Evolutionary conservation across 2,797 vertebrate genomes (phyloP).

Genomic region (Rhabdomys pumilio): DNA sequence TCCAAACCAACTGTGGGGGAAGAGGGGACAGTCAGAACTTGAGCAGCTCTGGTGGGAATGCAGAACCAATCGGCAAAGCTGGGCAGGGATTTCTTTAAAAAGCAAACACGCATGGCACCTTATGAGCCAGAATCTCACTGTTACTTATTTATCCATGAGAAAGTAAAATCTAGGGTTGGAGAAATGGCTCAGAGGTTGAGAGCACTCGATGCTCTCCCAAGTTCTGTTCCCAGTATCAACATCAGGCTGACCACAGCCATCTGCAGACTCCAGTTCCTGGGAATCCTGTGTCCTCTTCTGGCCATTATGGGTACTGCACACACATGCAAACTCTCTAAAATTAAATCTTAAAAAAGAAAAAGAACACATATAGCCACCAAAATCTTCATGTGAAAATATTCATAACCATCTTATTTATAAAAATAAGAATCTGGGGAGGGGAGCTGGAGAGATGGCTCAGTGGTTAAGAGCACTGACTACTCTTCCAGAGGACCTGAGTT

Average conservation of each 20-base stretch:
- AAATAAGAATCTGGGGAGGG: not conserved
- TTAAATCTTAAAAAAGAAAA: not conserved
- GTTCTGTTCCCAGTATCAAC: not conserved
- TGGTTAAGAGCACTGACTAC: not conserved
- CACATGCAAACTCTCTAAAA: no score
- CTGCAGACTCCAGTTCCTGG: not conserved
- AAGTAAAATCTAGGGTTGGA: not conserved
- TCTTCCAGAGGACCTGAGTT: not conserved
- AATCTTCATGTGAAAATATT: not conserved
- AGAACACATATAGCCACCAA: not conserved
- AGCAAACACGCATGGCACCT: rapidly evolving
- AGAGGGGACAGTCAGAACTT: not conserved
- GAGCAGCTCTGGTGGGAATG: not conserved
- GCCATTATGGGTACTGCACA: not conserved
- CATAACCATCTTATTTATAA: not conserved
- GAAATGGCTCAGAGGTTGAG: not conserved
- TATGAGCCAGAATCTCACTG: not conserved
- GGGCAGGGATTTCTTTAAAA: not conserved
- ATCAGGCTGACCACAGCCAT: not conserved
- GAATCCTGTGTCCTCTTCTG: not conserved
- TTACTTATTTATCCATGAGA: not conserved
- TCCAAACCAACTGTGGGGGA: not conserved
- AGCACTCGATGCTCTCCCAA: not conserved
- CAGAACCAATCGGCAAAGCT: not conserved
- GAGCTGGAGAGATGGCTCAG: not conserved